Percentiles rank a stretch among this genome's conserved stretches.
phyloP scores from a whole-genome alignment of 2,797 vertebrate genomes.

The Numenius phaeopus region DNA sequence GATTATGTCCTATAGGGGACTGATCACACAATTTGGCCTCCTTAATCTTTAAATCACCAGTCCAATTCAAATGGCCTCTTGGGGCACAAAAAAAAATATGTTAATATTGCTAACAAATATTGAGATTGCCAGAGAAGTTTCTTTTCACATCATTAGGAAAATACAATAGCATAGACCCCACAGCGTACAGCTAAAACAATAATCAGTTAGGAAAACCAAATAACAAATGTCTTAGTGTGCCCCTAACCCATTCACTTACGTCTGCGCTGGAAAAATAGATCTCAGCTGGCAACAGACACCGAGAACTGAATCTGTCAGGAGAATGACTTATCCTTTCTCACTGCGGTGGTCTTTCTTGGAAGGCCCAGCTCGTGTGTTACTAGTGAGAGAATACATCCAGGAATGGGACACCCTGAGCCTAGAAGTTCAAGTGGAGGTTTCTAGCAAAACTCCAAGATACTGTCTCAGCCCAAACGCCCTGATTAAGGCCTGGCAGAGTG shows the following conservation, averaged over 20 bases:
- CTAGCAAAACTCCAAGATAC: background rate
- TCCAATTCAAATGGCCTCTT: background rate
- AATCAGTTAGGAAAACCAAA: background rate
- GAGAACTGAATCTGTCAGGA: background rate
- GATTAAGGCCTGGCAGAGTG: background rate
- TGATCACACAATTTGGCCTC: background rate
- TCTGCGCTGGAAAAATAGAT: background rate
- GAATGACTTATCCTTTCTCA: background rate
- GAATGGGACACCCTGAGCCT: background rate
- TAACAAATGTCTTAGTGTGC: background rate
- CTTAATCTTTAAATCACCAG: background rate
- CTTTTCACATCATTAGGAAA: background rate
- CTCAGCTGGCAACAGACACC: background rate
- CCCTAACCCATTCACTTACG: background rate
- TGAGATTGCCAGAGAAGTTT: background rate
- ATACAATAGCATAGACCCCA: background rate
- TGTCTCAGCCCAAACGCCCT: background rate
- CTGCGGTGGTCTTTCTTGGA: background rate
- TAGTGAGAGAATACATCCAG: background rate
- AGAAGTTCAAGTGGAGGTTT: conserved; percentile 23
- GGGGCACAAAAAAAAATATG: background rate
- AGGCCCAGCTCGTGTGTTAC: background rate
- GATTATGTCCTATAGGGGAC: background rate
- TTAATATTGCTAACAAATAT: background rate
- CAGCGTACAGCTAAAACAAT: background rate